phyloP scores from a whole-genome alignment of 2,113 vertebrate species.

The Lutjanus erythropterus region DNA sequence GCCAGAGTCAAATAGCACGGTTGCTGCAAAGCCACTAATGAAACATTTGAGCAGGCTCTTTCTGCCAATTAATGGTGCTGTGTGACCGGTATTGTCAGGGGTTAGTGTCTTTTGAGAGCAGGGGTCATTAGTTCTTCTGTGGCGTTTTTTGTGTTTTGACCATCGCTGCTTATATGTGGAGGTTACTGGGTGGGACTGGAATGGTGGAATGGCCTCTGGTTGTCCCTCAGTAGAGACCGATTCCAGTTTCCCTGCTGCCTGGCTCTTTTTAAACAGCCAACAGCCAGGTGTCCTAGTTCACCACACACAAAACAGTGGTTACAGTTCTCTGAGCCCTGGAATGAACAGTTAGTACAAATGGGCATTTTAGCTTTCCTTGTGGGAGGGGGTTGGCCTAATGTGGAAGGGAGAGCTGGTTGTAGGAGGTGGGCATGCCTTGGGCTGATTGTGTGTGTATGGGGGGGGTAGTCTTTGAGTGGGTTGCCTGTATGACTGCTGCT shows the following conservation, averaged over 20 bases:
- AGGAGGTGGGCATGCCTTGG: no score
- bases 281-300: background rate
- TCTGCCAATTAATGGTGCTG: no score
- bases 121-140: background rate
- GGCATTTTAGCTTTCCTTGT: background rate
- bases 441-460: no score
- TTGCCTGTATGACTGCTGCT: no score
- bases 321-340: background rate
- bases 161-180: background rate
- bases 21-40: no score
- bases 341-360: background rate
- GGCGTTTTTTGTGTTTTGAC: background rate
- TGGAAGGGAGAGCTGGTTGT: background rate
- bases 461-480: no score
- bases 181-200: background rate
- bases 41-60: no score
- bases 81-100: background rate
- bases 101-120: background rate
- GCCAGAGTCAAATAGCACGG: no score
- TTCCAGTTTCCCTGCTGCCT: background rate
- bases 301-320: constrained; percentile 18
- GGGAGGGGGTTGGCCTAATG: background rate
- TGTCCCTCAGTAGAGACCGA: constrained; percentile 13
- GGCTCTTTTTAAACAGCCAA: background rate
- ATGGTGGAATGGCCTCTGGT: background rate